Percentiles rank a stretch among this genome's conserved stretches.
Conservation (phyloP, 1,140 invertebrate genomes). For the Zaprionus lachaisei region DNA sequence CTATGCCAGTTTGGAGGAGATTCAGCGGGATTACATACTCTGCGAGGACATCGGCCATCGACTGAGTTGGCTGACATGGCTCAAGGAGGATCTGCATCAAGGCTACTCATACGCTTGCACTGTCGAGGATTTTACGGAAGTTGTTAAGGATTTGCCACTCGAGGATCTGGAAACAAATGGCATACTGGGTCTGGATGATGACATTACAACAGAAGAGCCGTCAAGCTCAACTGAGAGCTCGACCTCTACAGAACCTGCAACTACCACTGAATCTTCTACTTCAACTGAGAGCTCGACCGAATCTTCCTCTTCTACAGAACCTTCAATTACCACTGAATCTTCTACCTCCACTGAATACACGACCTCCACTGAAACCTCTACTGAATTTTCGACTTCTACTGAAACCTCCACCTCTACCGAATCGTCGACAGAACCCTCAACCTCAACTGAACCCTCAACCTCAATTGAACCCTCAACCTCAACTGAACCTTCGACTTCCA, state of each 20-base stretch:
- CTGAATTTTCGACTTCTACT: slow-evolving; percentile 1
- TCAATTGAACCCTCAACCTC: not conserved
- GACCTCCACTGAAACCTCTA: not conserved
- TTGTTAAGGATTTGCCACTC: slow-evolving; percentile 84
- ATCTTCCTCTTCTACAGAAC: not conserved
- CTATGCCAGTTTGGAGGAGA: slow-evolving; percentile 79
- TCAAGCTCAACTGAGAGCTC: slow-evolving; percentile 23
- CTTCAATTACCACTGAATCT: not conserved
- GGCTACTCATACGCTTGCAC: slow-evolving; percentile 89
- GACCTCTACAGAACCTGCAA: not conserved
- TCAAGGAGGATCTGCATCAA: slow-evolving; percentile 84
- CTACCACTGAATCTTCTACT: not conserved
- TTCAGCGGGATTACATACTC: slow-evolving; percentile 84
- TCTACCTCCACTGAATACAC: not conserved
- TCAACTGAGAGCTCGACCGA: slow-evolving; percentile 15
- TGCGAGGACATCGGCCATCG: slow-evolving; percentile 85
- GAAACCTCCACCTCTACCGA: not conserved
- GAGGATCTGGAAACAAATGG: slow-evolving; percentile 73
- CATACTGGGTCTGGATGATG: slow-evolving; percentile 65
- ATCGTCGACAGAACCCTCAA: not conserved
- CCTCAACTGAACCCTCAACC: not conserved
- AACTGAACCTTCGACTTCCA: slow-evolving; percentile 8
- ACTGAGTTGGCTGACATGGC: slow-evolving; percentile 86
- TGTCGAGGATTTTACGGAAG: slow-evolving; percentile 86
- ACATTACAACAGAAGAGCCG: slow-evolving; percentile 23